Evolutionary conservation across 2,797 vertebrate genomes (phyloP).

Genomic region (Orestias chungarensis): DNA sequence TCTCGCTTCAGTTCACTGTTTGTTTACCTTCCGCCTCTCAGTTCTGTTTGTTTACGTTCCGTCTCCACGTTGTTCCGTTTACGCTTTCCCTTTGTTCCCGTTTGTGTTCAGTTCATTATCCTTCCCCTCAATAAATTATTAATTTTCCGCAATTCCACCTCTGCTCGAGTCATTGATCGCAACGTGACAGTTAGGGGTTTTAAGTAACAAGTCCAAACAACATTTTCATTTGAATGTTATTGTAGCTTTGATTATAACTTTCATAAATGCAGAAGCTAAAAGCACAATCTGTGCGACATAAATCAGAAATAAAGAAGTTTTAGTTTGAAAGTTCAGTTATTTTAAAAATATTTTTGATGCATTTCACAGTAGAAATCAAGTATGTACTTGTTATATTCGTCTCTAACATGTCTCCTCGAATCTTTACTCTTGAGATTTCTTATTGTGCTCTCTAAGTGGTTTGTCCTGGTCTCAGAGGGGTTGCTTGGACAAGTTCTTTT

Average conservation of each 20-base stretch:
- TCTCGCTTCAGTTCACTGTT: too few relatives aligned
- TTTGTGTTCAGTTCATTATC: too few relatives aligned
- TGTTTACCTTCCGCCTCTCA: too few relatives aligned
- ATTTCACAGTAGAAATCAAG: neutral
- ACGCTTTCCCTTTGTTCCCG: too few relatives aligned
- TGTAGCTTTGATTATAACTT: neutral
- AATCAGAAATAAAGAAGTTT: neutral
- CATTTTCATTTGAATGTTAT: neutral
- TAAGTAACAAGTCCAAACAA: neutral
- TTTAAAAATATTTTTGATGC: neutral
- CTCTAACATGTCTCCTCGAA: neutral
- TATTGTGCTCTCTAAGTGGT: neutral
- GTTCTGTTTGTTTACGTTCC: too few relatives aligned
- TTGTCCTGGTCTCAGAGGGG: slow-evolving; percentile 46
- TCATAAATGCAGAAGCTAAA: neutral
- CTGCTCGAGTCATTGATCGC: too few relatives aligned
- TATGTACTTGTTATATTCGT: neutral
- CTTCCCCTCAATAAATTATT: too few relatives aligned
- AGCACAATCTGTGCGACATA: neutral
- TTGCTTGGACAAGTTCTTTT: slow-evolving; percentile 53
- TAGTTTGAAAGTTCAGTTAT: neutral
- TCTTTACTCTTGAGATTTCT: slow-evolving; percentile 2
- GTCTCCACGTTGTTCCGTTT: too few relatives aligned
- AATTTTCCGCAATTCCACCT: too few relatives aligned
- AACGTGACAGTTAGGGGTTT: too few relatives aligned